Conservation (phyloP, 2,888 invertebrate species). For the Cheilosia grossa region DNA sequence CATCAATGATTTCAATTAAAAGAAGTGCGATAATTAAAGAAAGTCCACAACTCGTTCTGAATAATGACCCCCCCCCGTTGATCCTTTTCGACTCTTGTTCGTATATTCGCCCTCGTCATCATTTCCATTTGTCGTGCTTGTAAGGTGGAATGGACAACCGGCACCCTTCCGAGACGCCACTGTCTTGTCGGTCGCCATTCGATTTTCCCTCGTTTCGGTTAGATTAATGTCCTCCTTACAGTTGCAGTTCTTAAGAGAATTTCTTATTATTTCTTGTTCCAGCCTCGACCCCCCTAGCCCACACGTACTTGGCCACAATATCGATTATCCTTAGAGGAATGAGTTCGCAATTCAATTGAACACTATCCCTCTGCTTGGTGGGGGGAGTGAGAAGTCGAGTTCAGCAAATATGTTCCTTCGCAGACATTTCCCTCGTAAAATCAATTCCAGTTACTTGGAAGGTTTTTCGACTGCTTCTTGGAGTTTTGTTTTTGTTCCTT, state of each 20-base stretch:
- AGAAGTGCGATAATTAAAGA: conserved; percentile 62
- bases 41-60: conserved; percentile 47
- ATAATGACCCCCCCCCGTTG: conserved; percentile 62
- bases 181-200: conserved; percentile 8
- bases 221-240: conserved; percentile 74
- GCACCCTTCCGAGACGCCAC: conserved; percentile 17
- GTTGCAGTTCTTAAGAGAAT: conserved; percentile 73
- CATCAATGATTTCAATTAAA: conserved; percentile 46
- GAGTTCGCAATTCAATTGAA: conserved; percentile 38
- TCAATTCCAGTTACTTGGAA: conserved; percentile 42
- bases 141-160: conserved; percentile 11
- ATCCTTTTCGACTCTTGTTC: conserved; percentile 61
- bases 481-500: neutral
- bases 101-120: conserved; percentile 31
- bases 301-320: conserved; percentile 41
- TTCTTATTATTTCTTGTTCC: conserved; percentile 62
- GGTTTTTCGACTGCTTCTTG: conserved; percentile 13
- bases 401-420: conserved; percentile 56
- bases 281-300: neutral
- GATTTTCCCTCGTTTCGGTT: conserved; percentile 41
- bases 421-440: conserved; percentile 56
- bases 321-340: conserved; percentile 58
- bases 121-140: conserved; percentile 19
- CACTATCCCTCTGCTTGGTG: neutral
- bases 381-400: conserved; percentile 19